Conservation (phyloP, 1,140 invertebrate genomes). For the Steinernema feltiae region DNA sequence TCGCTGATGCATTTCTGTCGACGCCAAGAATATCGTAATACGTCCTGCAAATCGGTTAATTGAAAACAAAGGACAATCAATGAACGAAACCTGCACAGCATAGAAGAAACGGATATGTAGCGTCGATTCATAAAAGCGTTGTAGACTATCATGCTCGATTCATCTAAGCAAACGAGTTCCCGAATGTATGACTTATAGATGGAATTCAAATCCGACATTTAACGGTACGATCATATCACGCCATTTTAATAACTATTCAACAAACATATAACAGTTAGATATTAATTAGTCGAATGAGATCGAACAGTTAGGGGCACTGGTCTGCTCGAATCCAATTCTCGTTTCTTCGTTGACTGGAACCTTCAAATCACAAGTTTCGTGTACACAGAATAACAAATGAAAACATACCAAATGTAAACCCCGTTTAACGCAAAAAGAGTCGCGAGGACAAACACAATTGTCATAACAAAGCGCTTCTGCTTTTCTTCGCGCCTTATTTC, state of each 20-base stretch:
- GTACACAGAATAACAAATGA: neutral
- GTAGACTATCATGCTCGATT: neutral
- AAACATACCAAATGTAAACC: neutral
- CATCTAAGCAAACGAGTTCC: neutral
- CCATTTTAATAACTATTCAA: neutral
- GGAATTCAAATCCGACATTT: too few species aligned
- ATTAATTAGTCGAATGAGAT: neutral
- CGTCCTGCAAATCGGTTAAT: neutral
- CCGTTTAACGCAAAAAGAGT: neutral
- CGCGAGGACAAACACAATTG: neutral
- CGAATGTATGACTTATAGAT: too few species aligned
- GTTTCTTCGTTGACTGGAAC: neutral
- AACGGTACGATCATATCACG: neutral
- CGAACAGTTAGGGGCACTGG: neutral
- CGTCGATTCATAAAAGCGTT: neutral
- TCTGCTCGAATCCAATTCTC: neutral
- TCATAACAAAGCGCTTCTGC: neutral
- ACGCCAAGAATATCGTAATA: conserved; percentile 5
- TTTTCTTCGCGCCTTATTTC: neutral
- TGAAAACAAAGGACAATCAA: neutral
- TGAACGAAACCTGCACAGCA: neutral
- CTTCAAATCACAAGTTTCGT: neutral
- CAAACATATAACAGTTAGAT: too few species aligned
- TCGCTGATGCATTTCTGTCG: neutral
- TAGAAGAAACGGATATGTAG: neutral